These are phyloP conservation scores for Brachionus calyciflorus DNA, from an alignment of 1,140 invertebrate species.

Conservation along the genomic window DNA sequence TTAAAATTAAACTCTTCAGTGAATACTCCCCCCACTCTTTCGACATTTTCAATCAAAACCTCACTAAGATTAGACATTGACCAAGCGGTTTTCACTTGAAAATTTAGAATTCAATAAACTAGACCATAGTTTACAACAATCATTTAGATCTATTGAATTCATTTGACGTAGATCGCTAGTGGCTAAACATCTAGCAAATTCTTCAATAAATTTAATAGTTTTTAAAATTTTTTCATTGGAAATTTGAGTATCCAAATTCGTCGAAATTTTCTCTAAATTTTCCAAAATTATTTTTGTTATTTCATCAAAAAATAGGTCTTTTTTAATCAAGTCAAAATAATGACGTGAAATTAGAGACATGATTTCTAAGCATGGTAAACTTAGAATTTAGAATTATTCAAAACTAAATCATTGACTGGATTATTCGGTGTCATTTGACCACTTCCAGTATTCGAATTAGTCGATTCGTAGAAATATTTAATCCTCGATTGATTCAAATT, in stretches of 20 bases:
- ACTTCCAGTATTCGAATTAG: constrained; percentile 1
- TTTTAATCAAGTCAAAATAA: constrained; percentile 41
- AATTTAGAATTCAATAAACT: constrained; percentile 17
- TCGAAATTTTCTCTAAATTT: not conserved
- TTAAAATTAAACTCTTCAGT: no score
- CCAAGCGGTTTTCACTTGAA: constrained; percentile 35
- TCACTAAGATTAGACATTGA: constrained; percentile 45
- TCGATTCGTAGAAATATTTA: constrained; percentile 30
- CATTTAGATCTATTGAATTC: constrained; percentile 40
- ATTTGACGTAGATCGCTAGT: constrained; percentile 28
- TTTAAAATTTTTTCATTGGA: not conserved
- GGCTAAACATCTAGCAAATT: constrained; percentile 35
- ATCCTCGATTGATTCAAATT: constrained; percentile 25
- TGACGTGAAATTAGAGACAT: not conserved
- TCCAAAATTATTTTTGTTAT: constrained; percentile 7
- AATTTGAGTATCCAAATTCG: not conserved
- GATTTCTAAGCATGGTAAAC: constrained; percentile 16
- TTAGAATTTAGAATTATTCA: not conserved
- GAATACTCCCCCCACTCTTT: no score
- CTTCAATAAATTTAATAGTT: constrained; percentile 37
- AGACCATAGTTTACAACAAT: constrained; percentile 46
- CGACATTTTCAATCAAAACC: constrained; percentile 41
- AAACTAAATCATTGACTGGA: not conserved
- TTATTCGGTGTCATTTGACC: constrained; percentile 32
- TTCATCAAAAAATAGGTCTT: constrained; percentile 22